Evolutionary conservation across 2,797 vertebrate species (phyloP), one percentile per base, ranked within the genome.

Genomic region (Sparus aurata): DNA sequence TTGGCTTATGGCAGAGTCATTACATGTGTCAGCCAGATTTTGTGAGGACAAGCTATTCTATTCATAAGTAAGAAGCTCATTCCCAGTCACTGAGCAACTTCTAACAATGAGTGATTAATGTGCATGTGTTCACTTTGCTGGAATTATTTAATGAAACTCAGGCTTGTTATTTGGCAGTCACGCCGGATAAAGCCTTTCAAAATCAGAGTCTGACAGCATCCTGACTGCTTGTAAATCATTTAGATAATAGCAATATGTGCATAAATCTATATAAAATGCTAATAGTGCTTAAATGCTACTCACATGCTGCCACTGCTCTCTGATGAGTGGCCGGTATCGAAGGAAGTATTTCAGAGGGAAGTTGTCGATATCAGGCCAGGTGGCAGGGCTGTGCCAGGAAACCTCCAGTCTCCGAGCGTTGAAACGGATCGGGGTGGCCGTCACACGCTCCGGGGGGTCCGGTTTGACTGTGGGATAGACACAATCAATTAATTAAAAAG

Each of bases 321-420:
- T 94, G 93, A 99, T 99, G 79, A 99, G 96, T 0, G 98, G 98
- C 12, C 98, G 96, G 90, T 99, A 99, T 27, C 98, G 95, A 61
- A 99, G 95, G 91, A 99, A 99, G 93, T 98, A 99, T 85, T 99
- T 99, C 69, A 99, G 96, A 0, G 98, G 98, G 82, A 99, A 99
- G 71, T 94, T 96, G 3, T 99, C 98, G 0, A 97, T 97, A 67
- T 99, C 98, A 0, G 98, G 98, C 98, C 98, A 99, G 5, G 97
- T 97, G 0, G 96, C 96, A 0, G 98, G 98, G 30, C 96, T 98
- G 79, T 96, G 96, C 98, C 98, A 99, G 1, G 96, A 97, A 69
- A 99, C 98, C 83, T 98, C 97, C 85, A 99, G 91, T 47, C 97
- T 94, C 18, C 97, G 96, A 53, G 96, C 94, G 53, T 96, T 98